Percentiles rank a stretch among this genome's conserved stretches.
These are phyloP conservation scores for Ramazzottius varieornatus DNA, from an alignment of 2,888 invertebrate genomes.

Conservation along the genomic window DNA sequence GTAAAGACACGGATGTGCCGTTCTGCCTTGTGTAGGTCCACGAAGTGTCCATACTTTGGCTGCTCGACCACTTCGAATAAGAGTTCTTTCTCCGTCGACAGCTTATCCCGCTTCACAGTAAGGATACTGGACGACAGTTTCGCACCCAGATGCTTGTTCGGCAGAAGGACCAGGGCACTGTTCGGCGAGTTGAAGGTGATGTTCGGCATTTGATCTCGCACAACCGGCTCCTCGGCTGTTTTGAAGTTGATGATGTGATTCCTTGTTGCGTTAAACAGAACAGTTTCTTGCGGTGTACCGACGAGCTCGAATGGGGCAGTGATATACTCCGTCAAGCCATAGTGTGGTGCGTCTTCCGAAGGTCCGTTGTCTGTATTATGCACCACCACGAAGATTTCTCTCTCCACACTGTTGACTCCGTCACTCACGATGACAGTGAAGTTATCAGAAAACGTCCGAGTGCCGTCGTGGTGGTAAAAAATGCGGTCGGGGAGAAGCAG, in stretches of 20 bases:
- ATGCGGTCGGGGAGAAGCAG: constrained; percentile 16
- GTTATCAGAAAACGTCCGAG: constrained; percentile 18
- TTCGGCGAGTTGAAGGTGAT: not conserved
- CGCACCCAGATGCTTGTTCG: not conserved
- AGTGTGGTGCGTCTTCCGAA: not conserved
- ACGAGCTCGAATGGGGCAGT: not conserved
- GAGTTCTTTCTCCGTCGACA: not conserved
- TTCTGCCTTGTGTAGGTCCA: not conserved
- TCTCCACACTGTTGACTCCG: constrained; percentile 15
- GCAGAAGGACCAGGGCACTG: not conserved
- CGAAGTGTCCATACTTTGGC: not conserved
- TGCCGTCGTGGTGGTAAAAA: constrained; percentile 23
- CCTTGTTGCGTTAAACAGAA: too few species aligned
- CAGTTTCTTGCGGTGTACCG: not conserved
- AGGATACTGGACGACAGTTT: not conserved
- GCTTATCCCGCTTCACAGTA: not conserved
- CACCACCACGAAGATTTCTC: not conserved
- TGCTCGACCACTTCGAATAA: not conserved
- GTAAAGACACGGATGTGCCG: not conserved
- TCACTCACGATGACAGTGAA: constrained; percentile 21
- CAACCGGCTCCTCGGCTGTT: too few species aligned
- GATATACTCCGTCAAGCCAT: not conserved
- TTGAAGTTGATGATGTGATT: too few species aligned
- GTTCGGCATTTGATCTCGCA: too few species aligned
- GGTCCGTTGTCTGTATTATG: not conserved